These are phyloP conservation scores for Hippocampus mohnikei DNA, from an alignment of 2,113 vertebrate genomes.

Conservation along the genomic window DNA sequence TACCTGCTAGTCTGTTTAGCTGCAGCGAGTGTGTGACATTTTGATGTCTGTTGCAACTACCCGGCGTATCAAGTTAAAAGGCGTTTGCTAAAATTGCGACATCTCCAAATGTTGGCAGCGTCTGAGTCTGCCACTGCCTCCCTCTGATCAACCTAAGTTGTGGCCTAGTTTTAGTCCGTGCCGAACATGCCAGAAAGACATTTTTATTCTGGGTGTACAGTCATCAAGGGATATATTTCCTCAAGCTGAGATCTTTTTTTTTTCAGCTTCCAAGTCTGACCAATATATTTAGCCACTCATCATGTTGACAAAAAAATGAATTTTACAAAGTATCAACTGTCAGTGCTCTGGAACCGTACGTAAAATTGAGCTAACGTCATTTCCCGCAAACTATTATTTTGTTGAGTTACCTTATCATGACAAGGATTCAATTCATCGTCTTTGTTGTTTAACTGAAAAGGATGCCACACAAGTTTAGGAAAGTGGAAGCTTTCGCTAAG, in stretches of 20 bases:
- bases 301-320: neutral
- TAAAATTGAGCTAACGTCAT: neutral
- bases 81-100: neutral
- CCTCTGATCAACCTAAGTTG: conserved; percentile 15
- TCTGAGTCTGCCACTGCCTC: conserved; percentile 4
- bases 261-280: conserved; percentile 10
- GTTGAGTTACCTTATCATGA: too few relatives aligned
- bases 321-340: neutral
- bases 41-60: neutral
- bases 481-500: too few relatives aligned
- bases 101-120: conserved; percentile 2
- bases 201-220: conserved; percentile 11
- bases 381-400: too few relatives aligned
- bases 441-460: too few relatives aligned
- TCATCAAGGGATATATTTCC: conserved; percentile 7
- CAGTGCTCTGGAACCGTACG: neutral
- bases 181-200: conserved; percentile 1
- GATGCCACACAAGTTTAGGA: too few relatives aligned
- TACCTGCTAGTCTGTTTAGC: too few relatives aligned
- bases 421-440: too few relatives aligned
- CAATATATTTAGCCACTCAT: conserved; percentile 10
- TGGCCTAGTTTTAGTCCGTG: conserved; percentile 11
- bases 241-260: conserved; percentile 2
- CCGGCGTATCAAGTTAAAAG: neutral
- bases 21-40: neutral